phyloP scores from a whole-genome alignment of 2,888 invertebrate species.

The Drosophila atripex region DNA sequence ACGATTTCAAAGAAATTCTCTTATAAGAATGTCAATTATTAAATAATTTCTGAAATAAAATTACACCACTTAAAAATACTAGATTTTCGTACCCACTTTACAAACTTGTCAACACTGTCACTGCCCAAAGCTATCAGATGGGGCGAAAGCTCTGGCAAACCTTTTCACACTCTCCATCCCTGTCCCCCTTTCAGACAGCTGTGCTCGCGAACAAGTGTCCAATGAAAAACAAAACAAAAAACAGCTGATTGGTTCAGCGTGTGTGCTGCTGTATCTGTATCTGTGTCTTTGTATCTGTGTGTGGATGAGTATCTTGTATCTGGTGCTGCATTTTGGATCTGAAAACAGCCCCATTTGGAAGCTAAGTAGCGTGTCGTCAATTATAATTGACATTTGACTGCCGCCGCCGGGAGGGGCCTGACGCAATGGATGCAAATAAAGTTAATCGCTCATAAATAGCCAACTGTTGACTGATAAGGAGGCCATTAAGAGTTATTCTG shows the following conservation, averaged over 20 bases:
- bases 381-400: constrained; percentile 48
- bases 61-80: not conserved
- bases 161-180: not conserved
- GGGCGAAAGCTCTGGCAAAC: constrained; percentile 11
- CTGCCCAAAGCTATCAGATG: constrained; percentile 9
- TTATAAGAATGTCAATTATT: too few relatives aligned
- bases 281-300: not conserved
- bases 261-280: not conserved
- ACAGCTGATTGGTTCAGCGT: constrained; percentile 51
- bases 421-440: constrained; percentile 32
- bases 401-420: constrained; percentile 5
- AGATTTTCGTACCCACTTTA: too few relatives aligned
- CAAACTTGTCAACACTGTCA: constrained; percentile 14
- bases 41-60: not conserved
- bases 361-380: constrained; percentile 36
- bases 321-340: constrained; percentile 14
- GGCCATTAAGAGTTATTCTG: constrained; percentile 20
- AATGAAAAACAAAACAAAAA: constrained; percentile 73
- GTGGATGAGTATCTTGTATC: constrained; percentile 21
- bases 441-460: constrained; percentile 11
- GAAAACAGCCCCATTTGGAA: not conserved
- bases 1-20: too few relatives aligned
- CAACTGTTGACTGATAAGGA: constrained; percentile 39
- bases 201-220: constrained; percentile 61
- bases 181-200: constrained; percentile 3